Base-by-base conservation (phyloP, 2,888 invertebrate species). In the Nematopogon swammerdamellus region DNA sequence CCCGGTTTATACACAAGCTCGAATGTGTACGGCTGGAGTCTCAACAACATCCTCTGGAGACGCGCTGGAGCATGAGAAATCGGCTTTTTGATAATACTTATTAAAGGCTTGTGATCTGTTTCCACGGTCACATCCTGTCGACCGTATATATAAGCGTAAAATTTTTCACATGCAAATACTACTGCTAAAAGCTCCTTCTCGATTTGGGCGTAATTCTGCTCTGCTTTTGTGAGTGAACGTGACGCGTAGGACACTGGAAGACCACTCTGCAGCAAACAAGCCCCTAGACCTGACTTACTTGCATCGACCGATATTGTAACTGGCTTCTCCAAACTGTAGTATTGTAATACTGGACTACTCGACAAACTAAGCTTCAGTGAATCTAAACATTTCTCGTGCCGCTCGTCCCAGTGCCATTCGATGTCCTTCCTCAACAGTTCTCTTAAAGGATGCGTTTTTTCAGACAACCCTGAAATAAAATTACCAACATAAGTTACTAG, bases 401-500 rank as follows among this genome's bases (percentile, higher is more conserved):
- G 29, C 3, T 19, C 19, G 3, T 45, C 30, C 49, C 49, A 49
- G 30, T 49, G 49, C 49, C 49, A 49, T 45, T 49, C 49, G 16
- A 49, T 29, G 30, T 45, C 49, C 45, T 45, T 45, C 30, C 30
- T 53, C 20, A 57, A 52, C 18, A 59, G 46, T 36, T 58, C 53
- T 19, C 58, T 49, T 5, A 58, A 43, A 3, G 19, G 16, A 1
- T 11, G 14, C 1, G 57, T 58, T 49, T 53, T 52, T n/a, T 55
- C 55, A 6, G 58, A 58, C 2, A 59, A 50, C 36, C 57, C 56
- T 1, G 54, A 54, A 36, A 58, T 55, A 42, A 58, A 58, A 18
- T 46, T 54, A 18, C 54, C 48, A 14, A 58, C 53, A 47, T 60
- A 60, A 1, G 55, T 59, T 2, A 57, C 52, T 2, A 60, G 1